Conservation (phyloP, 2,113 vertebrate genomes). For the Macroglossus sobrinus region DNA sequence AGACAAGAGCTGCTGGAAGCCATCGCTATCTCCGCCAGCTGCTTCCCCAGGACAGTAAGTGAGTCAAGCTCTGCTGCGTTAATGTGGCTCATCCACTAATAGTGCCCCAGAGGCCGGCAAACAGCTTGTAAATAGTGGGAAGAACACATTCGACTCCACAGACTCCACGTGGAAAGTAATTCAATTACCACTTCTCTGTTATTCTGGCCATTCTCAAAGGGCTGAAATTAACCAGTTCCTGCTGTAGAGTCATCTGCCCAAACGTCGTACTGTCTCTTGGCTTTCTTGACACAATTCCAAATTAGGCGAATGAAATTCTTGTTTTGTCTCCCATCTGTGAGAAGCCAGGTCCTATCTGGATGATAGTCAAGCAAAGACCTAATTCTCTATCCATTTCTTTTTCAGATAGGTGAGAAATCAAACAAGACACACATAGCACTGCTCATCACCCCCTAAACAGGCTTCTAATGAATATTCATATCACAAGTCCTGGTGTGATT, state of each 20-base stretch:
- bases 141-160: slow-evolving; percentile 61
- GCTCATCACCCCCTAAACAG: not conserved
- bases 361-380: not conserved
- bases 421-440: not conserved
- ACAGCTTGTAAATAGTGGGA: slow-evolving; percentile 67
- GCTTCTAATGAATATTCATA: slow-evolving; percentile 13
- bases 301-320: not conserved
- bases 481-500: not conserved
- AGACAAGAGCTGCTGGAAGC: slow-evolving; percentile 43
- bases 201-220: slow-evolving; percentile 17
- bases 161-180: slow-evolving; percentile 56
- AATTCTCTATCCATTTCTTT: not conserved
- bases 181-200: slow-evolving; percentile 57
- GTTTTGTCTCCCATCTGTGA: not conserved
- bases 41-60: slow-evolving; percentile 65
- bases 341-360: not conserved
- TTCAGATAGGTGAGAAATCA: not conserved
- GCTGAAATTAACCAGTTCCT: slow-evolving; percentile 10
- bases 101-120: slow-evolving; percentile 66
- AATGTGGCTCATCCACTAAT: slow-evolving; percentile 62
- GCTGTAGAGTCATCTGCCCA: slow-evolving; percentile 4
- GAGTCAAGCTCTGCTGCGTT: slow-evolving; percentile 53
- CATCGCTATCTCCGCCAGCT: slow-evolving; percentile 65
- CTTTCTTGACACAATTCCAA: slow-evolving; percentile 33
- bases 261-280: not conserved